Percentiles rank a stretch among this genome's conserved stretches.
phyloP scores from a whole-genome alignment of 2,797 vertebrate species.

The Streptopelia turtur region DNA sequence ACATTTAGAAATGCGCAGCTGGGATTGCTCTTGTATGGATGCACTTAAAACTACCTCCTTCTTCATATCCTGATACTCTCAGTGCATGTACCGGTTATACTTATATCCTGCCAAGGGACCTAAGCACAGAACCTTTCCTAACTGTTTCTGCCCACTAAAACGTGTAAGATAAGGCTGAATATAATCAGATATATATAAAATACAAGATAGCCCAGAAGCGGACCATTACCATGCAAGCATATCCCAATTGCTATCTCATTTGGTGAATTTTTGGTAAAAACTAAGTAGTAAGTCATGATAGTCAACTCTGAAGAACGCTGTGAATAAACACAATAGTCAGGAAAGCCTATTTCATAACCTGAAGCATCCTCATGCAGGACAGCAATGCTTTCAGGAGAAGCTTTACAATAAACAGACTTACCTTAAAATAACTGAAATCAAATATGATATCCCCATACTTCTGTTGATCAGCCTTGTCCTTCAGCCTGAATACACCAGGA shows the following conservation, averaged over 20 bases:
- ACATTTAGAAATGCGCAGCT: background rate
- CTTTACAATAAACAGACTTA: constrained; percentile 51
- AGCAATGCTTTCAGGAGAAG: background rate
- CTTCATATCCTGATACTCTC: background rate
- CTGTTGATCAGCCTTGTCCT: constrained; percentile 94
- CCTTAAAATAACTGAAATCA: constrained; percentile 99
- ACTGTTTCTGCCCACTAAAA: background rate
- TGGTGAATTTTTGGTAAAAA: background rate
- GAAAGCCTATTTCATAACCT: background rate
- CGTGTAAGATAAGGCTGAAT: background rate
- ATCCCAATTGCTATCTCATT: background rate
- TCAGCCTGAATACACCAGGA: constrained; percentile 91
- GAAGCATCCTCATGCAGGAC: background rate
- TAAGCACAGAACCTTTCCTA: background rate
- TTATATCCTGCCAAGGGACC: background rate
- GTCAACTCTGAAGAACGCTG: background rate
- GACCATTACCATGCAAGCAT: background rate
- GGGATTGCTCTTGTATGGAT: background rate
- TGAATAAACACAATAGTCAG: background rate
- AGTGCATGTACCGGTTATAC: background rate
- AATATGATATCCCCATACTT: constrained; percentile 98
- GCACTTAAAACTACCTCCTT: background rate
- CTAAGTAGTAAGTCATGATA: background rate
- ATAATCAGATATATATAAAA: background rate
- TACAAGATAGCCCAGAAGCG: background rate